These are phyloP conservation scores for Eufriesea mexicana DNA, from an alignment of 1,140 invertebrate genomes.

Conservation along the genomic window DNA sequence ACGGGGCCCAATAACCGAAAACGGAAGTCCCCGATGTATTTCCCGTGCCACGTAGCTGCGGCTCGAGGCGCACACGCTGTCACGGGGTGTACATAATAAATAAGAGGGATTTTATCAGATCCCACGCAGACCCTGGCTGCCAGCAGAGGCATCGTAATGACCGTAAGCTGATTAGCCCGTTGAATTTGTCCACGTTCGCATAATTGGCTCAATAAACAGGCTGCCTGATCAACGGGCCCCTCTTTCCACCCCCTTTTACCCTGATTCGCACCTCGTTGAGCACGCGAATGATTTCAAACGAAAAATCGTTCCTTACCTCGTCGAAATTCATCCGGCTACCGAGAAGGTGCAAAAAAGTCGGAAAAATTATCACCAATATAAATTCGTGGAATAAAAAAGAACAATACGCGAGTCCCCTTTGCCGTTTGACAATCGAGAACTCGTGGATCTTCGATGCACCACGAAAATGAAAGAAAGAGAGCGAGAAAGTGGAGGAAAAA, in stretches of 20 bases:
- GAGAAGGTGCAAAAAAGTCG: too few relatives aligned
- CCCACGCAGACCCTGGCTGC: conserved; percentile 75
- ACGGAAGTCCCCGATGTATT: conserved; percentile 18
- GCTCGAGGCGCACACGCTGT: conserved; percentile 35
- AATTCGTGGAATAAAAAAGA: too few relatives aligned
- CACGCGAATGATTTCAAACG: not conserved
- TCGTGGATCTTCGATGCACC: too few relatives aligned
- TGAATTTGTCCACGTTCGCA: conserved; percentile 81
- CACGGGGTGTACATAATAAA: conserved; percentile 73
- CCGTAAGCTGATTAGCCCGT: conserved; percentile 79
- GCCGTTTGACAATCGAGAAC: too few relatives aligned
- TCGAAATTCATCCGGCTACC: too few relatives aligned
- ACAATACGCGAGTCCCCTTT: too few relatives aligned
- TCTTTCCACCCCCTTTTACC: conserved; percentile 16
- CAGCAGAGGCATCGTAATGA: conserved; percentile 74
- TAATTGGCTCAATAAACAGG: conserved; percentile 79
- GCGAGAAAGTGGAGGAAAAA: too few relatives aligned
- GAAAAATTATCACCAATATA: too few relatives aligned
- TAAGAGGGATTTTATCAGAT: conserved; percentile 80
- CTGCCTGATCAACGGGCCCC: conserved; percentile 70
- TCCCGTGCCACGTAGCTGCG: not conserved
- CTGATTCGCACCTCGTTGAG: conserved; percentile 13
- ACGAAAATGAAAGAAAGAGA: too few relatives aligned
- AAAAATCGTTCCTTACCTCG: too few relatives aligned
- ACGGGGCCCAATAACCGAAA: not conserved